Evolutionary conservation across 2,888 invertebrate species (phyloP).

Genomic region (Leucozona laternaria): DNA sequence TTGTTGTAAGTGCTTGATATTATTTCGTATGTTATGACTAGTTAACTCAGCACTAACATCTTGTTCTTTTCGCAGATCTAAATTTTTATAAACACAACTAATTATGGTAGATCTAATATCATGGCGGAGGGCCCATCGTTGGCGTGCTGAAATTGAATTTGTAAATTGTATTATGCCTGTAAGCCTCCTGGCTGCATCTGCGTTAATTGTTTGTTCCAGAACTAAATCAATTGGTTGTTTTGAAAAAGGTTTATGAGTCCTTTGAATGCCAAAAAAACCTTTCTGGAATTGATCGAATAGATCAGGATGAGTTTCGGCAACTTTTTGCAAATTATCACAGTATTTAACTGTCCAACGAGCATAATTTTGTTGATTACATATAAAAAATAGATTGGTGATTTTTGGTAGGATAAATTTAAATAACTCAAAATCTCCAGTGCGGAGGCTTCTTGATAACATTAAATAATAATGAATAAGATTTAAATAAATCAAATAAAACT

Average conservation of each 20-base stretch:
- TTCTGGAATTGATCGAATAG: background rate
- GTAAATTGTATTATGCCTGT: background rate
- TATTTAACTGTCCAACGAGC: background rate
- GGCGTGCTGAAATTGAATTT: slow-evolving; percentile 1
- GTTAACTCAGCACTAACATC: background rate
- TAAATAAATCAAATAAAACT: background rate
- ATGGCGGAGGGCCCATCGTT: background rate
- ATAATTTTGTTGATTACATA: slow-evolving; percentile 6
- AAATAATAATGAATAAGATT: background rate
- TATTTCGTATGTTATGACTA: background rate
- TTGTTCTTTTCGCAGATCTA: background rate
- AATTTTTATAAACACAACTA: too few relatives aligned
- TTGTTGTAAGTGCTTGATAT: background rate
- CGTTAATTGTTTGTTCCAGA: background rate
- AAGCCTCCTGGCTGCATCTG: background rate
- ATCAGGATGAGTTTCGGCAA: background rate
- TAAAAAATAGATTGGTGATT: background rate
- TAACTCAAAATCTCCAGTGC: background rate
- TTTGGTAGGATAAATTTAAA: background rate
- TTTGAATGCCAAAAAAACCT: background rate
- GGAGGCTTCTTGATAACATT: background rate
- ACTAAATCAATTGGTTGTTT: background rate
- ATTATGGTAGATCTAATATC: background rate
- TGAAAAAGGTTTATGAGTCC: background rate
- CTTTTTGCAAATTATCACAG: background rate